Base-by-base conservation (phyloP, 2,797 vertebrate genomes). In the Pipistrellus pipistrellus region DNA sequence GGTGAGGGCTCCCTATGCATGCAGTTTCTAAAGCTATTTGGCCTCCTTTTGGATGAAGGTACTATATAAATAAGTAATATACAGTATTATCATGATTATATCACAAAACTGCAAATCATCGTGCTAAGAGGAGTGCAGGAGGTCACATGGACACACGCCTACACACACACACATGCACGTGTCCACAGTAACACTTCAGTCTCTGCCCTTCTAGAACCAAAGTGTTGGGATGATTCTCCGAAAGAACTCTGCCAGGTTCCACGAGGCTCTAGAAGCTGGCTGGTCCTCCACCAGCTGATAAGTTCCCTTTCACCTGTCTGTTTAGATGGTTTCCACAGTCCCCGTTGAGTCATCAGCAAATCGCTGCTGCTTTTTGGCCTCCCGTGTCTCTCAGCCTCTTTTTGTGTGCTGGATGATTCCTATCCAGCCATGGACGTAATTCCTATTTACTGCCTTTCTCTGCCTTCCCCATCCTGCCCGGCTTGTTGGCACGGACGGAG, bases 291-390 rank as follows among this genome's bases (percentile, higher is more conserved):
- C 6, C 21, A 46, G 91, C 59, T 91, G 85, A 93, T 94, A 93
- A 0, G 23, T 41, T 96, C 95, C 71, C 91, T 96, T 92, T 0
- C 0, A 75, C 89, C 95, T 92, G 94, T 93, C 88, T 96, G 57
- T 88, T 94, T 91, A 96, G 96, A 96, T 94, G 95, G 94, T 97
- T 95, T 73, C 95, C 88, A 87, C 68, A 30, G 82, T 93, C 80
- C 90, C 44, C 10, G 44, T 44, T 44, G 2, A 44, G 44, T 44
- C 44, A 9, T 44, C 8, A 44, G 44, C 44, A 44, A 44, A 44
- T 44, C 10, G 44, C 44, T 44, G 44, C 44, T 44, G 44, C 94
- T 96, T 86, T 89, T 87, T 73, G 94, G 96, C 93, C 94, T 10
- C 12, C 82, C 69, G 82, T 0, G 0, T 89, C 86, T 72, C 89